A percentile compares a stretch with the other conserved stretches of the same genome.
phyloP scores from a whole-genome alignment of 2,888 invertebrate species.

The Allygus modestus region DNA sequence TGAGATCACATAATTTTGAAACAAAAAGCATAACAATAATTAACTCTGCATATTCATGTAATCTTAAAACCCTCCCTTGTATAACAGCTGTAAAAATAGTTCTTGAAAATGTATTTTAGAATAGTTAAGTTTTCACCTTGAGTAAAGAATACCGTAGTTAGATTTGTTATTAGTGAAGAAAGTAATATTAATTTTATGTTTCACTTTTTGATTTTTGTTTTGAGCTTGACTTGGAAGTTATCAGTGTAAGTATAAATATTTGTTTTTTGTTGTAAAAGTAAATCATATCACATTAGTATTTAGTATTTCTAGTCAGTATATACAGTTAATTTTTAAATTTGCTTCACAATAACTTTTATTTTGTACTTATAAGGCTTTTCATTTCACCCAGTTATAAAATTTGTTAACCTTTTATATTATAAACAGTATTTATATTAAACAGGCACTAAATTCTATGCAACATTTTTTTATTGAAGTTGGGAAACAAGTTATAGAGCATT shows the following conservation, averaged over 20 bases:
- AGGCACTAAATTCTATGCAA: neutral
- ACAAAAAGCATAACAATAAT: no score
- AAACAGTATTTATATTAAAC: neutral
- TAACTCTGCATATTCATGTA: no score
- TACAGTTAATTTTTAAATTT: no score
- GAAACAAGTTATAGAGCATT: conserved; percentile 47
- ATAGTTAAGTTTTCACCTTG: no score
- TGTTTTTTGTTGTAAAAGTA: conserved; percentile 4
- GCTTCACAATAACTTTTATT: no score
- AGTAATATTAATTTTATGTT: conserved; percentile 28
- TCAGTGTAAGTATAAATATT: conserved; percentile 68
- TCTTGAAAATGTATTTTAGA: no score
- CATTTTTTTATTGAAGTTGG: conserved; percentile 47
- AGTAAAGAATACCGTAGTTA: neutral
- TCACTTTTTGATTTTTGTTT: conserved; percentile 64
- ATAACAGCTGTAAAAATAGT: no score
- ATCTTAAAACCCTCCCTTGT: no score
- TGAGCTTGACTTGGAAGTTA: conserved; percentile 71
- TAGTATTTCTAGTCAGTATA: neutral
- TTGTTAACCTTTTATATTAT: no score
- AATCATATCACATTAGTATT: neutral
- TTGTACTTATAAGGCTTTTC: no score
- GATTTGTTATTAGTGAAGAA: neutral
- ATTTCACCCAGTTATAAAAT: no score
- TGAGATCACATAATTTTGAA: no score